Evolutionary conservation across 2,113 vertebrate genomes (phyloP).

Genomic region (Cyphomyrus discorhynchus): DNA sequence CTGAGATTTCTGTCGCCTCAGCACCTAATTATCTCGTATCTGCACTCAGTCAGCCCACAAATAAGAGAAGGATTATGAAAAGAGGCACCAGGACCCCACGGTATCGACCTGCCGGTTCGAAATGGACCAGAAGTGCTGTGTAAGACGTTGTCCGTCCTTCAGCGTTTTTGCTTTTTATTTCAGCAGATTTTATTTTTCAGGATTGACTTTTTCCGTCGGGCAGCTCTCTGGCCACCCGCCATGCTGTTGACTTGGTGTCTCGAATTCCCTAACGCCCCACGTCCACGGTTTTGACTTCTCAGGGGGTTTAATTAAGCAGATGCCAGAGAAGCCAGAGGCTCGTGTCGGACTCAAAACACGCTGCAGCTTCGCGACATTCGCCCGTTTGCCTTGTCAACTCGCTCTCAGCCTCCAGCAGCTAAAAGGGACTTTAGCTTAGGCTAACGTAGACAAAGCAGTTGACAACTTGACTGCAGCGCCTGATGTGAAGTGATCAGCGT

Average conservation of each 20-base stretch:
- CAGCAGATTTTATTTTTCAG: not conserved
- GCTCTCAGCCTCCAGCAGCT: not conserved
- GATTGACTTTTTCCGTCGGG: not conserved
- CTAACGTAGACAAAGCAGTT: not conserved
- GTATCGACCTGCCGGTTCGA: not conserved
- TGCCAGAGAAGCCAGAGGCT: not conserved
- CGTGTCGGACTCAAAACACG: not conserved
- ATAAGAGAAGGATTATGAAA: not conserved
- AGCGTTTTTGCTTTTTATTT: not conserved
- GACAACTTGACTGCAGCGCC: not conserved
- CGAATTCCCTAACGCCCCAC: not conserved
- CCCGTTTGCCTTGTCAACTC: not conserved
- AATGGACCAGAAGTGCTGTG: not conserved
- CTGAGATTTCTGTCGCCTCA: slow-evolving; percentile 9
- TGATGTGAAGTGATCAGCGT: not conserved
- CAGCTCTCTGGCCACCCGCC: not conserved
- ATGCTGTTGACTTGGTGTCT: not conserved
- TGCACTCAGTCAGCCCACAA: not conserved
- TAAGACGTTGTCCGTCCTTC: not conserved
- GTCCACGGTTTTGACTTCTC: not conserved
- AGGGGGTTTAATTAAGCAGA: slow-evolving; percentile 2
- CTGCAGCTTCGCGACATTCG: not conserved
- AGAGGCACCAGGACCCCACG: not conserved
- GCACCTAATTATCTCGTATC: not conserved
- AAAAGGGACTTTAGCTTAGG: not conserved